Base-by-base conservation (phyloP, 2,113 vertebrate species). In the Cyprinodon brontotheroides region DNA sequence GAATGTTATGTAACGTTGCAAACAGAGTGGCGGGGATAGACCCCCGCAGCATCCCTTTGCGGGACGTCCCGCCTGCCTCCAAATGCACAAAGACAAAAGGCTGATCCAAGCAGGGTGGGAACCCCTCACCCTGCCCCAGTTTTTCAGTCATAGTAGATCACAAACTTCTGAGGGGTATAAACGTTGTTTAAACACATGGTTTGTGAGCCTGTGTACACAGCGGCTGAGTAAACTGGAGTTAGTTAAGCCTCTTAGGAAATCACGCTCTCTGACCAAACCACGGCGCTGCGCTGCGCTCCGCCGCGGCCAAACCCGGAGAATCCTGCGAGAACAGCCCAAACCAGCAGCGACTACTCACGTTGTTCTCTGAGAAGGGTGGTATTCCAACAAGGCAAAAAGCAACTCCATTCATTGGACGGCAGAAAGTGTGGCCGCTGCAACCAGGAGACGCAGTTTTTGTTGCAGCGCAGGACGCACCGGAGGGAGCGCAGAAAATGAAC, bases 351-450 rank as follows among this genome's bases (percentile, higher is more conserved):
- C 3, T 59, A 94, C 94, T 93, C 93, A 96, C 95, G 87, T 95
- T 93, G 84, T 89, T 91, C 62, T 96, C 95, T 76, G 94, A 79
- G 86, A 94, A 93, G 87, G 96, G 96, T 67, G 97, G 97, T 94
- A 98, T 98, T 95, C 97, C 97, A 94, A 99, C 97, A 94, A 98
- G 96, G 95, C 97, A 98, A 92, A 98, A 98, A 74, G 96, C 96
- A 94, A 98, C 97, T 95, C 97, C 97, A 99, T 98, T 98, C 97
- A 99, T 98, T 95, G 93, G 96, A 89, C 87, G 84, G 93, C 89
- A 87, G 89, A 91, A 90, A 80, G 72, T 68, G 89, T 91, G 70
- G 50, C 2, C 67, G 78, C 81, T 72, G 88, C 80, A 65, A 65
- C 85, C n/a, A 74, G 79, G 76, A 82, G 86, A 79, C 77, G 87